Base-by-base conservation (phyloP, 1,140 invertebrate species). In the Steinernema khuongi region DNA sequence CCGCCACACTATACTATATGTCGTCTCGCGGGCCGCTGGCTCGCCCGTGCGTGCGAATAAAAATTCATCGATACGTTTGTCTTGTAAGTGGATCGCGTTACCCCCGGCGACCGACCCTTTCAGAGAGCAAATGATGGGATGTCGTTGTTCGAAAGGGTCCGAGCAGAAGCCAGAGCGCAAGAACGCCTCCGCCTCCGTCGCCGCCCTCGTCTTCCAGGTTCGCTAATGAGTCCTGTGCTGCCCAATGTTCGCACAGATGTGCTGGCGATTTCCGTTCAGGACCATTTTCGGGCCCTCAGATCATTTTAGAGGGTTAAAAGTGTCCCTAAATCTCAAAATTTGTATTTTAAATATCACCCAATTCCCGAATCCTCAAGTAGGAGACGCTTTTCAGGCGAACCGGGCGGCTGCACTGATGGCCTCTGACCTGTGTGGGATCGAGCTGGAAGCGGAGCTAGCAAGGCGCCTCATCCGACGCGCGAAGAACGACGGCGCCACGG, bases 11-110 rank as follows among this genome's bases (percentile, higher is more conserved):
- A n/a, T n/a, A n/a, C n/a, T n/a, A n/a, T n/a, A n/a, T n/a, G n/a
- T n/a, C n/a, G n/a, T n/a, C n/a, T n/a, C n/a, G n/a, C n/a, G n/a
- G n/a, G n/a, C n/a, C n/a, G n/a, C n/a, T n/a, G n/a, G n/a, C n/a
- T n/a, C 36, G 36, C n/a, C 36, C 7, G n/a, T 41, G 7, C 36
- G 7, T 41, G 36, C 36, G 50, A 17, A 17, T 60, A 14, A 60
- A 11, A 60, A 60, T 60, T 60, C 50, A 60, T 22, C 50, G 50
- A 60, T 60, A 26, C 50, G 50, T 60, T 60, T 60, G 50, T 22
- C 26, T 60, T 60, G 50, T 60, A 41, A 41, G 36, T 41, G 36
- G 36, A 41, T 60, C 50, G 50, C 50, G 50, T 60, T 60, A 22
- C 50, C 50, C 11, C 26, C 50, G 22, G 50, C 50, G 50, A 22